Evolutionary conservation across 2,888 invertebrate genomes (phyloP).

Genomic region (Sipha maydis): DNA sequence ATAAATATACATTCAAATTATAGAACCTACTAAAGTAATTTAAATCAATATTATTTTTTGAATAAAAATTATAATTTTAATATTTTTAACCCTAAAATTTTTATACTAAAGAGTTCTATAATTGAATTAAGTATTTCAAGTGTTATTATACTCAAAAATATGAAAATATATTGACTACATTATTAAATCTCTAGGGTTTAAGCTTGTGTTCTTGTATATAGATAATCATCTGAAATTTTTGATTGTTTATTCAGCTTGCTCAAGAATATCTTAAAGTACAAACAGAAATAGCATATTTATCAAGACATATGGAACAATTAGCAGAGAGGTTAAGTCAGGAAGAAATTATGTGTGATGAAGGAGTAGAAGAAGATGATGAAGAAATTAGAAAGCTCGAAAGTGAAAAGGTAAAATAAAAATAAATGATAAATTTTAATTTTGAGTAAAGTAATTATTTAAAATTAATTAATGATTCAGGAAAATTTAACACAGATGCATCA

Average conservation of each 20-base stretch:
- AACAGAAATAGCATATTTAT: slow-evolving; percentile 84
- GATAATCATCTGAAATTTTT: not conserved
- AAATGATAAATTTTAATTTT: not conserved
- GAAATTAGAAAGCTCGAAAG: slow-evolving; percentile 76
- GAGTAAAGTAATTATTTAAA: not conserved
- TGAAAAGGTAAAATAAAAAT: slow-evolving; percentile 73
- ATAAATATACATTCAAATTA: too few species aligned
- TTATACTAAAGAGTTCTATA: too few species aligned
- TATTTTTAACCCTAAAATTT: not conserved
- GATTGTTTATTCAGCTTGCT: slow-evolving; percentile 73
- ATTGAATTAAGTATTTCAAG: not conserved
- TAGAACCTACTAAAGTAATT: too few species aligned
- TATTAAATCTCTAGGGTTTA: not conserved
- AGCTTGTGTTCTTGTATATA: not conserved
- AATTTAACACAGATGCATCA: slow-evolving; percentile 49
- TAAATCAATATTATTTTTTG: not conserved
- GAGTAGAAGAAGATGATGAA: slow-evolving; percentile 67
- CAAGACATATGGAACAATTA: slow-evolving; percentile 81
- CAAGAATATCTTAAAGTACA: slow-evolving; percentile 90
- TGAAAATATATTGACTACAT: not conserved
- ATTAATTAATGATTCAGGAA: slow-evolving; percentile 25
- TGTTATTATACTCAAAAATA: not conserved
- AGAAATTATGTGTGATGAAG: slow-evolving; percentile 65
- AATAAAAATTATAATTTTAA: not conserved
- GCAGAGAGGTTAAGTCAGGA: slow-evolving; percentile 74